Base-by-base conservation (phyloP, 1,140 invertebrate species). In the Drosophila subpulchrella region DNA sequence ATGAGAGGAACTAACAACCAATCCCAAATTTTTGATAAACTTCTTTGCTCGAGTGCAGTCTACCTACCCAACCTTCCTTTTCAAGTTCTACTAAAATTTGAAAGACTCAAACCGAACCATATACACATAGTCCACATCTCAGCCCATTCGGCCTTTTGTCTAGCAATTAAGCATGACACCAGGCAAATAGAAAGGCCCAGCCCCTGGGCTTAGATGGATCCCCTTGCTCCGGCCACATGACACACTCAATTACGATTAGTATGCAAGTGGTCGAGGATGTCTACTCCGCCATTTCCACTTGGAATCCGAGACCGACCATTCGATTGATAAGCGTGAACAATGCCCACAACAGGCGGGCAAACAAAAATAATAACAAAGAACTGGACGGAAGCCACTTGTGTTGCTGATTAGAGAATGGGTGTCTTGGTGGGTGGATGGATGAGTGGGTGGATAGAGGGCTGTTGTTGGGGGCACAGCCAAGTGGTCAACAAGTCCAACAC, bases 271-370 rank as follows among this genome's bases (percentile, higher is more conserved):
- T 34, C 4, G 27, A 30, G 15, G 15, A 41, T 46, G 34, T 24
- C 57, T 38, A 61, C 56, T 47, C 42, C 41, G 36, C 30, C 30
- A 34, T 12, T 63, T 63, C 59, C 20, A 44, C 30, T 67, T 32
- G 38, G 38, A 65, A n/a, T 30, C 6, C 32, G 32, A 34, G 5
- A 12, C 30, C 32, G 47, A 2, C 47, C 13, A 7, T 39, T 68
- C 47, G 67, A 70, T 79, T 88, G 83, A 89, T 88, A 88, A 86
- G 83, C 66, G 32, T 47, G 34, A 72, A 75, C 65, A 81, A 67
- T 65, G 36, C 41, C 77, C 46, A 58, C 42, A 41, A 13, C 51
- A 41, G 61, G 50, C 47, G 44, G 46, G 15, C 50, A 47, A 41
- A 66, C 32, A 32, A 55, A 46, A 70, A 71, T 46, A 34, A 63